A percentile compares a stretch with the other conserved stretches of the same genome.
Conservation (phyloP, 2,797 vertebrate genomes). For the Alauda arvensis region DNA sequence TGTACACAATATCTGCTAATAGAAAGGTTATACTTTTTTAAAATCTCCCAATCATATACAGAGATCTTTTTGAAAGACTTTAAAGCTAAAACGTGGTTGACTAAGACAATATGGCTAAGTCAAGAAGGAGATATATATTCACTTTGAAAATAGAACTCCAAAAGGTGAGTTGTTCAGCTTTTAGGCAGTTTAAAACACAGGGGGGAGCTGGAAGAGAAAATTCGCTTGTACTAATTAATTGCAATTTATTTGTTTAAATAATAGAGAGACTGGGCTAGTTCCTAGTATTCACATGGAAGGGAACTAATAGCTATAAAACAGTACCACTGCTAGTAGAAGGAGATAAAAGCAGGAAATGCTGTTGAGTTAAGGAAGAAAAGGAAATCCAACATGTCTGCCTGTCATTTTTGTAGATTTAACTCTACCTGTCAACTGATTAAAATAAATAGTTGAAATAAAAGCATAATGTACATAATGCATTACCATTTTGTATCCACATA, state of each 20-base stretch:
- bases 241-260: neutral
- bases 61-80: neutral
- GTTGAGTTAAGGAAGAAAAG: neutral
- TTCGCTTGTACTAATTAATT: neutral
- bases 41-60: neutral
- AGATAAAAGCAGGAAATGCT: neutral
- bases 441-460: neutral
- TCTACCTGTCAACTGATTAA: neutral
- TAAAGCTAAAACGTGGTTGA: neutral
- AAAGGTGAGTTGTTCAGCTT: neutral
- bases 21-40: neutral
- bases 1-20: neutral
- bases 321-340: neutral
- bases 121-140: neutral
- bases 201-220: neutral
- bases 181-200: neutral
- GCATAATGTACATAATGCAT: neutral
- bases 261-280: neutral
- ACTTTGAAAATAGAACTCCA: neutral
- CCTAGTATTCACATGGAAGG: neutral
- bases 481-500: neutral
- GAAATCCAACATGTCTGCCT: neutral
- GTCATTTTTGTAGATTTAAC: neutral
- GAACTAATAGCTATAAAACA: neutral
- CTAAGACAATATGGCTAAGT: neutral